A percentile compares a stretch with the other conserved stretches of the same genome.
These are phyloP conservation scores for Hozukius guyotensis DNA, from an alignment of 2,797 vertebrate genomes.

Conservation along the genomic window DNA sequence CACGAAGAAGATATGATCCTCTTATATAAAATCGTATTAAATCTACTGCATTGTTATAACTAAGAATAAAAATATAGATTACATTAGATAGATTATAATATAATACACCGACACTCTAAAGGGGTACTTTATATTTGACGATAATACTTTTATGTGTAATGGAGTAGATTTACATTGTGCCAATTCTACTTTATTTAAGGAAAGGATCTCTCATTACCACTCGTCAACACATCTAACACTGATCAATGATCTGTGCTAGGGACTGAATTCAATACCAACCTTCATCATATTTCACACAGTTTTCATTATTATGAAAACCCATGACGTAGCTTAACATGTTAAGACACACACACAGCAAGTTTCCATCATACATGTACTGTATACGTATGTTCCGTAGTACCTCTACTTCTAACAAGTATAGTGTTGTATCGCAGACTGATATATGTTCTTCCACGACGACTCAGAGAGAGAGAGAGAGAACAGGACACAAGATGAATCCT, in stretches of 20 bases:
- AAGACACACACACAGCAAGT: not conserved
- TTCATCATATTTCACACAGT: not conserved
- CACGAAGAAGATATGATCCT: too few species aligned
- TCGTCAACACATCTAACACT: too few species aligned
- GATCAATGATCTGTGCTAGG: too few species aligned
- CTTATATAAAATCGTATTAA: not conserved
- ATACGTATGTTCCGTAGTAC: too few species aligned
- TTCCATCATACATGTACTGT: not conserved
- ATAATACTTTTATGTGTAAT: too few species aligned
- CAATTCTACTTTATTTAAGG: not conserved
- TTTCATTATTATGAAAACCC: not conserved
- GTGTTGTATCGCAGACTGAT: too few species aligned
- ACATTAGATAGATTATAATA: too few species aligned
- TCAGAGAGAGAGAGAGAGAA: not conserved
- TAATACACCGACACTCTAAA: too few species aligned
- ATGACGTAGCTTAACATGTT: not conserved
- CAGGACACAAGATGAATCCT: not conserved
- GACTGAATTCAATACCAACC: not conserved
- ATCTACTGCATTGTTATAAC: not conserved
- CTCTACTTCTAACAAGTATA: too few species aligned
- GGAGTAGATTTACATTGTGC: not conserved
- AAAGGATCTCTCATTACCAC: not conserved
- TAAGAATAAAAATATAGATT: not conserved
- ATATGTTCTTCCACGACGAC: too few species aligned
- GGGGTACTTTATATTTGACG: too few species aligned